Evolutionary conservation across 2,888 invertebrate genomes (phyloP).

Genomic region (Yponomeuta cagnagella): DNA sequence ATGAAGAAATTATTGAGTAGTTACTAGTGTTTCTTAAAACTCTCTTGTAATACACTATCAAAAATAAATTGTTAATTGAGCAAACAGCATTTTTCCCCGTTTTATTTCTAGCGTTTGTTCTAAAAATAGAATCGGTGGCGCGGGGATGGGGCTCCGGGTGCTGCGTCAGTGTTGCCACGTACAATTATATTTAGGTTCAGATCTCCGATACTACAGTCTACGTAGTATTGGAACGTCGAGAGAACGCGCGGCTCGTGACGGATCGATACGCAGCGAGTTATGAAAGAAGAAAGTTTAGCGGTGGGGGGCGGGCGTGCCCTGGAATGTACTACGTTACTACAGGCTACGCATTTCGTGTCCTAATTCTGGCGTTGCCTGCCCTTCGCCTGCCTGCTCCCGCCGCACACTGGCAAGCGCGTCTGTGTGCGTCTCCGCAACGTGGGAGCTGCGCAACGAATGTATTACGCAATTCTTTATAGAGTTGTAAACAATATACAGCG

Average conservation of each 20-base stretch:
- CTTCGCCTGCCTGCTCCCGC: background rate
- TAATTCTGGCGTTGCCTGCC: conserved; percentile 47
- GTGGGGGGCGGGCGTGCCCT: conserved; percentile 56
- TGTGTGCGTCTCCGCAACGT: background rate
- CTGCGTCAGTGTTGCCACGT: conserved; percentile 4
- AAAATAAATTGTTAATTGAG: background rate
- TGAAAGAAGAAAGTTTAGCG: conserved; percentile 73
- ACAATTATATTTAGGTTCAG: conserved; percentile 18
- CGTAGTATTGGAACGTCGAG: conserved; percentile 30
- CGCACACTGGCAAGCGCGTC: conserved; percentile 6
- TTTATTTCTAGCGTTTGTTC: conserved; percentile 9
- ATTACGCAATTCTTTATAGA: conserved; percentile 11
- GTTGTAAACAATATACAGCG: background rate
- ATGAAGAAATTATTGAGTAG: background rate
- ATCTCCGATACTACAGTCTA: conserved; percentile 7
- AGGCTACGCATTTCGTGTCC: conserved; percentile 66
- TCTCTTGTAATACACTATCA: background rate
- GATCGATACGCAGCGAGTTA: conserved; percentile 73
- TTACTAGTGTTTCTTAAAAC: background rate
- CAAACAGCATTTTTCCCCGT: conserved; percentile 5
- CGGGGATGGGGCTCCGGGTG: conserved; percentile 18
- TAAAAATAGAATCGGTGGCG: conserved; percentile 7
- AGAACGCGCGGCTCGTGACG: conserved; percentile 55
- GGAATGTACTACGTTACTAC: conserved; percentile 35
- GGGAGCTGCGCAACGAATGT: conserved; percentile 13